Percentiles rank a stretch among this genome's conserved stretches.
Evolutionary conservation across 92 coral and sea anemone genomes (phyloP).

Genomic region (Parazoanthus atlanticus): DNA sequence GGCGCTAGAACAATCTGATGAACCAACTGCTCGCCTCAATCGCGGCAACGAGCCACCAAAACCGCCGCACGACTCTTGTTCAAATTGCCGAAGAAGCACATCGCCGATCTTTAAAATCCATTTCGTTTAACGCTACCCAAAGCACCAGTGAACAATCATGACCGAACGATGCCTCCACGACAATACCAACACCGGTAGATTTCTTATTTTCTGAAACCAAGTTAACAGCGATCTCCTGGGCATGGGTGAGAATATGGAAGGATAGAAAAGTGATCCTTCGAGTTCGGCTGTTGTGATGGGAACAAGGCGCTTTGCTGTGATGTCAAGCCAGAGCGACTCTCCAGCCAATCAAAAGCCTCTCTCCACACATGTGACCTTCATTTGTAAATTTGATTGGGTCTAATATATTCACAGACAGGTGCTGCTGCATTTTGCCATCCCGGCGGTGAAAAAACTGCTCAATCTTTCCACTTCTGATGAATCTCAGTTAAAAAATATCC

Average conservation of each 20-base stretch:
- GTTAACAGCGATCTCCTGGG: constrained; percentile 3
- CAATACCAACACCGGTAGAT: constrained; percentile 38
- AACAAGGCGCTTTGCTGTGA: constrained; percentile 67
- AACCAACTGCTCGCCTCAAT: constrained; percentile 34
- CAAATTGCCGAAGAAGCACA: constrained; percentile 17
- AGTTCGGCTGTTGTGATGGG: constrained; percentile 69
- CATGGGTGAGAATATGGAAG: constrained; percentile 27
- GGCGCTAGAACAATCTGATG: constrained; percentile 37
- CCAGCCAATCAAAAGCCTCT: constrained; percentile 47
- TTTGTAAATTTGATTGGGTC: constrained; percentile 49
- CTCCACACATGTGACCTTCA: constrained; percentile 27
- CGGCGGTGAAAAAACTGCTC: constrained; percentile 35
- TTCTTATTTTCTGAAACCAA: constrained; percentile 36
- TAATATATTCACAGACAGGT: constrained; percentile 48
- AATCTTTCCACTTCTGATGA: constrained; percentile 27
- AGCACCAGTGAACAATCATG: constrained; percentile 41
- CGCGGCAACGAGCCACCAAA: constrained; percentile 41
- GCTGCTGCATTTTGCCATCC: constrained; percentile 34
- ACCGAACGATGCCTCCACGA: constrained; percentile 12
- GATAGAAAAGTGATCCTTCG: constrained; percentile 53
- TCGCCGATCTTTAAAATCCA: constrained; percentile 11
- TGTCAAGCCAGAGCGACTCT: constrained; percentile 47
- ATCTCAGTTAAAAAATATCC: background rate
- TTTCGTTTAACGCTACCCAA: constrained; percentile 31
- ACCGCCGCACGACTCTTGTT: constrained; percentile 34